A percentile compares a stretch with the other conserved stretches of the same genome.
Evolutionary conservation across 2,113 vertebrate species (phyloP).

Genomic region (Callocephalon fimbriatum): DNA sequence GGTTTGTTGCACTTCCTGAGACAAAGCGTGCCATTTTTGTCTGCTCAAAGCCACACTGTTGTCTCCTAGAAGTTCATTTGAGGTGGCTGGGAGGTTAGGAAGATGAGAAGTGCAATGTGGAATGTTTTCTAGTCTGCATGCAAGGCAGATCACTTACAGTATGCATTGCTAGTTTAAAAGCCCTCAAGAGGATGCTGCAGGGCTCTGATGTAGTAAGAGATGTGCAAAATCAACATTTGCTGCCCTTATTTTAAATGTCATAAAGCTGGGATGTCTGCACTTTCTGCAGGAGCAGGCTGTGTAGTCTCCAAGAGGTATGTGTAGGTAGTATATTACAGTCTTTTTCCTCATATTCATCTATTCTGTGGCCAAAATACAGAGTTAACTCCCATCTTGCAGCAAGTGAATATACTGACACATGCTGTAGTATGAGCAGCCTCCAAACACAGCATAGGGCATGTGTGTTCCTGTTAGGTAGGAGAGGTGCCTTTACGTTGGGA

Average conservation of each 20-base stretch:
- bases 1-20: not conserved
- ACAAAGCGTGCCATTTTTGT: not conserved
- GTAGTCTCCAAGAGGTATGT: not conserved
- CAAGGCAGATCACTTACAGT: not conserved
- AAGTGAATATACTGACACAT: not conserved
- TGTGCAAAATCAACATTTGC: not conserved
- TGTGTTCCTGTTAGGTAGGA: rapidly evolving
- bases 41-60: not conserved
- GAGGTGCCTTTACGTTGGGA: not conserved
- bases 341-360: not conserved
- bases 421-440: not conserved
- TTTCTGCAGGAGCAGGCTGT: not conserved
- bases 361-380: not conserved
- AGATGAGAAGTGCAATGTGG: not conserved
- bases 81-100: not conserved
- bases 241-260: conserved; percentile 3
- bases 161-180: conserved; percentile 35
- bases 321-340: not conserved
- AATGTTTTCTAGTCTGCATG: conserved; percentile 37
- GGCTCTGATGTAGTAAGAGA: not conserved
- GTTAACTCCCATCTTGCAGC: not conserved
- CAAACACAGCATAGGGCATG: not conserved
- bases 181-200: conserved; percentile 8
- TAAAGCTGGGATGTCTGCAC: not conserved
- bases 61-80: not conserved